A percentile compares a stretch with the other conserved stretches of the same genome.
phyloP scores from a whole-genome alignment of 2,797 vertebrate species.

The Xiphophorus birchmanni region DNA sequence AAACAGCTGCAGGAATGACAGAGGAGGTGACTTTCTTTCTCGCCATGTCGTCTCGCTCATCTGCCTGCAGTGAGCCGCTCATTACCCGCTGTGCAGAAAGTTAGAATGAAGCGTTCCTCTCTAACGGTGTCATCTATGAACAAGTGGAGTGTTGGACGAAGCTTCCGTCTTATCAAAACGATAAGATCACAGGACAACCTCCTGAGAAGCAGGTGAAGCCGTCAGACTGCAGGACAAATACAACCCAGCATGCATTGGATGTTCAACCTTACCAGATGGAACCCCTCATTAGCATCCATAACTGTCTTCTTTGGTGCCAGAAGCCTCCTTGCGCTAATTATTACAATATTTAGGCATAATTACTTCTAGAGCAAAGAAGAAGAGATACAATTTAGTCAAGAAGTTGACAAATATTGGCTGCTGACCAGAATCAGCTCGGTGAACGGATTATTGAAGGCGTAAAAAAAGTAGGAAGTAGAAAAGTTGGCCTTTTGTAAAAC shows the following conservation, averaged over 20 bases:
- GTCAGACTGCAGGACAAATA: not conserved
- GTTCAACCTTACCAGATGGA: not conserved
- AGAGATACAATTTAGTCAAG: not conserved
- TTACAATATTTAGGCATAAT: not conserved
- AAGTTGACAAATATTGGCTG: not conserved
- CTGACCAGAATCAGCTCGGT: not conserved
- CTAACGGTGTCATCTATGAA: not conserved
- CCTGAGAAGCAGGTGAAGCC: not conserved
- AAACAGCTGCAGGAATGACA: slow-evolving; percentile 1
- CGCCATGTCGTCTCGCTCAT: not conserved
- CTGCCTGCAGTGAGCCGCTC: not conserved
- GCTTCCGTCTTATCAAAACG: not conserved
- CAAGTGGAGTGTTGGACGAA: not conserved
- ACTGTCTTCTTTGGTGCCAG: not conserved
- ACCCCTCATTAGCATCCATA: not conserved
- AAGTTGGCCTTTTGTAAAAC: too few species aligned
- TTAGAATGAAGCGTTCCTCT: not conserved
- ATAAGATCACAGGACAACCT: not conserved
- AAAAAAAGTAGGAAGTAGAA: too few species aligned
- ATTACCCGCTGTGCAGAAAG: not conserved
- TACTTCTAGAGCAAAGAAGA: not conserved
- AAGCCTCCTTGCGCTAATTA: not conserved
- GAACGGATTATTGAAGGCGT: not conserved
- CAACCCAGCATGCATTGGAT: not conserved
- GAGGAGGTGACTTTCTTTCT: not conserved